These are phyloP conservation scores for Latrodectus elegans DNA, from an alignment of 2,888 invertebrate genomes.

Conservation along the genomic window DNA sequence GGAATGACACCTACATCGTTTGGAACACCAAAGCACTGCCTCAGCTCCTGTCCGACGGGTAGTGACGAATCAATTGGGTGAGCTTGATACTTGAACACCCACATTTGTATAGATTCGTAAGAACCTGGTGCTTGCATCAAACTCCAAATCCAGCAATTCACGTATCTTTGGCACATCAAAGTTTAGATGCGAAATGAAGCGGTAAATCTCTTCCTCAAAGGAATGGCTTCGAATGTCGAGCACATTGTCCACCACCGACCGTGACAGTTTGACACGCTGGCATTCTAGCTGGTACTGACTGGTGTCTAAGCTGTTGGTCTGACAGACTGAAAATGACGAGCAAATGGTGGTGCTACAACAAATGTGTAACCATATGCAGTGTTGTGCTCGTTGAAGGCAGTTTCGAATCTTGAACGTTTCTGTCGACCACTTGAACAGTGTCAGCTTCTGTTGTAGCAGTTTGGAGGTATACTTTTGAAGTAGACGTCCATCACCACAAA, in stretches of 20 bases:
- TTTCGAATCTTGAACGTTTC: neutral
- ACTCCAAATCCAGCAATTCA: conserved; percentile 4
- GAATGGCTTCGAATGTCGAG: neutral
- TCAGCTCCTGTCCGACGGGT: neutral
- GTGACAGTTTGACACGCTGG: no score
- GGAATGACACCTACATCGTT: neutral
- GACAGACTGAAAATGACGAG: no score
- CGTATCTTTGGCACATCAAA: neutral
- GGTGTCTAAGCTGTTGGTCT: no score
- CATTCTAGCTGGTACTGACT: no score
- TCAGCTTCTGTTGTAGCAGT: neutral
- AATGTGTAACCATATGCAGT: neutral
- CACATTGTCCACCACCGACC: no score
- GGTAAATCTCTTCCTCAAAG: conserved; percentile 30
- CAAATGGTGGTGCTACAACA: no score
- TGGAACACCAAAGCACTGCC: neutral
- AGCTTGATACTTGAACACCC: no score
- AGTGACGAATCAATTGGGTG: neutral
- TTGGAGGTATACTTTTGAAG: neutral
- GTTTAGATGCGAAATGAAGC: conserved; percentile 4
- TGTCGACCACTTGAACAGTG: neutral
- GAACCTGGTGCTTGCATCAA: neutral
- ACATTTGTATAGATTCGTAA: neutral
- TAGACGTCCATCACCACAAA: conserved; percentile 12
- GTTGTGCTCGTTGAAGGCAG: neutral